Conservation (phyloP, 2,888 invertebrate species). For the Allygus modestus region DNA sequence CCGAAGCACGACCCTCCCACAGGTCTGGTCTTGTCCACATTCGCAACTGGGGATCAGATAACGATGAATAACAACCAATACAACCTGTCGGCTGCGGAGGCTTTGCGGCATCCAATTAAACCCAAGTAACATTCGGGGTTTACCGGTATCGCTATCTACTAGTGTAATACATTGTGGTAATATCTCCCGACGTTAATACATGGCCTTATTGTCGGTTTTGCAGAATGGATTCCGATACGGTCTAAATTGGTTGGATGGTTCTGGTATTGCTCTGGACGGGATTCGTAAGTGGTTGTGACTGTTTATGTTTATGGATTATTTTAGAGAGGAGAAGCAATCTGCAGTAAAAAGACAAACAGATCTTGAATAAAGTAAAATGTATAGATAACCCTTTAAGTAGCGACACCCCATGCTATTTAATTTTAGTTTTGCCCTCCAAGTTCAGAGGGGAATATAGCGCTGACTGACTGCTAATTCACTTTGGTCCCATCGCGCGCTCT, state of each 20-base stretch:
- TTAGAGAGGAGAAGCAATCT: no score
- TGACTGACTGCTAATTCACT: no score
- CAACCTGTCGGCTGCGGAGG: neutral
- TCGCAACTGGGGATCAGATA: conserved; percentile 1
- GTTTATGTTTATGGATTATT: no score
- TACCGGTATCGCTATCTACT: neutral
- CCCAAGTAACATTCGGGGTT: neutral
- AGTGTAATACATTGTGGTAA: neutral
- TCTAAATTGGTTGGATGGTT: conserved; percentile 10
- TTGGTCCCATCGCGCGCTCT: no score
- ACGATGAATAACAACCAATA: conserved; percentile 1
- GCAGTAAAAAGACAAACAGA: no score
- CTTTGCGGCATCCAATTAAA: conserved; percentile 4
- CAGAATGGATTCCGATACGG: neutral
- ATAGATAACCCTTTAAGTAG: no score
- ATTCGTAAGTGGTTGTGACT: no score
- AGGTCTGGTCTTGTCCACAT: neutral
- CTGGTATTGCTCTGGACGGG: neutral
- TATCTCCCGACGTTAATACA: conserved; percentile 8
- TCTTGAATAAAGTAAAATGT: no score
- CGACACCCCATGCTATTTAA: no score
- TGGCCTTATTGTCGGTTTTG: conserved; percentile 13
- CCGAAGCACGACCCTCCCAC: neutral
- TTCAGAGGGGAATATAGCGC: no score
- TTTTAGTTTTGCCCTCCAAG: no score